Conservation (phyloP, 2,113 vertebrate genomes). For the Calypte anna region DNA sequence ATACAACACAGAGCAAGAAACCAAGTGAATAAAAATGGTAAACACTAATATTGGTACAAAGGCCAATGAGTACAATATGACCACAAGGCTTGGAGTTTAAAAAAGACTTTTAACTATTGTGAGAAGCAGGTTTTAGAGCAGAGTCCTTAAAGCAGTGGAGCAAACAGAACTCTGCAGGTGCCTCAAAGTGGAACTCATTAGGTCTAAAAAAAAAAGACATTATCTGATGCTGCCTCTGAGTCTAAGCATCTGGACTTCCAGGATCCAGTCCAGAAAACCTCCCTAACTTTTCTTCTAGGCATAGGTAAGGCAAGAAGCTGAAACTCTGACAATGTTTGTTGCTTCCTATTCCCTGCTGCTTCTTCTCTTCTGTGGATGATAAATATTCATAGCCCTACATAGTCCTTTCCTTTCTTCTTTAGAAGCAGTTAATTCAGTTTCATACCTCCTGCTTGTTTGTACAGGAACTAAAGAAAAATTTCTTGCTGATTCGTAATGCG, state of each 20-base stretch:
- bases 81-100: neutral
- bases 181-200: neutral
- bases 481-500: neutral
- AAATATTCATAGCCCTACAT: neutral
- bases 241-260: neutral
- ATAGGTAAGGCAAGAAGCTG: neutral
- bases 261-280: neutral
- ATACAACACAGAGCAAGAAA: rapidly evolving
- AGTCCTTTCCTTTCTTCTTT: neutral
- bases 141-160: rapidly evolving
- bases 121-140: neutral
- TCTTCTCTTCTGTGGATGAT: neutral
- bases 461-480: neutral
- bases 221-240: neutral
- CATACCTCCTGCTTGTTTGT: neutral
- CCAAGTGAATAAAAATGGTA: neutral
- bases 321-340: neutral
- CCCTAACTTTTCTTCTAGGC: neutral
- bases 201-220: neutral
- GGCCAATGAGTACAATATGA: neutral
- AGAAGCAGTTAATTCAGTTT: neutral
- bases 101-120: neutral
- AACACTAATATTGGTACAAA: neutral
- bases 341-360: neutral
- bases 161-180: neutral